Evolutionary conservation across 1,140 invertebrate genomes (phyloP).

Genomic region (Eulimnadia texana): DNA sequence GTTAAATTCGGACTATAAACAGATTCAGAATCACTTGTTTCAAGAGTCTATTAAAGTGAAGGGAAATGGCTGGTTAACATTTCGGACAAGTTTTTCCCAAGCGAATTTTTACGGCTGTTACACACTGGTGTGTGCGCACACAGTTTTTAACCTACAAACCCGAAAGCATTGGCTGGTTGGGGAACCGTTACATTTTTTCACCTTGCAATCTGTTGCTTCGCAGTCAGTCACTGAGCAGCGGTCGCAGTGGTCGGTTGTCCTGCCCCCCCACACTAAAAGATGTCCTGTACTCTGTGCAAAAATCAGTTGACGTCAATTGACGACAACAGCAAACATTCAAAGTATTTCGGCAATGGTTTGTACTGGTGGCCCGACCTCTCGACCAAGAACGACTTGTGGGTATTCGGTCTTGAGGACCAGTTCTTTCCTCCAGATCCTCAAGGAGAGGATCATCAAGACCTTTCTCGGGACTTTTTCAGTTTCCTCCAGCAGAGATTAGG

Average conservation of each 20-base stretch:
- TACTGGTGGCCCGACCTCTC: neutral
- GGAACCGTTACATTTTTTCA: neutral
- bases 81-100: no score
- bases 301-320: neutral
- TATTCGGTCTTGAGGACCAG: conserved; percentile 10
- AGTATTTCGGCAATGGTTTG: neutral
- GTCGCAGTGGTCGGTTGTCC: neutral
- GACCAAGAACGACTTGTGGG: neutral
- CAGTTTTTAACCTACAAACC: neutral
- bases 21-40: no score
- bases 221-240: neutral
- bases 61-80: no score
- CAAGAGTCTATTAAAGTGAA: no score
- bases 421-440: neutral
- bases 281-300: neutral
- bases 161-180: neutral
- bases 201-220: neutral
- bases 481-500: neutral
- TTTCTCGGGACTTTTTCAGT: neutral
- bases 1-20: no score
- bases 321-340: neutral
- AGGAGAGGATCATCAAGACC: neutral
- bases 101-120: no score
- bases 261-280: neutral
- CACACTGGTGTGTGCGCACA: no score